Conservation (phyloP, 37 sponge, comb jelly and placozoan genomes). For the Axinella damicornis region DNA sequence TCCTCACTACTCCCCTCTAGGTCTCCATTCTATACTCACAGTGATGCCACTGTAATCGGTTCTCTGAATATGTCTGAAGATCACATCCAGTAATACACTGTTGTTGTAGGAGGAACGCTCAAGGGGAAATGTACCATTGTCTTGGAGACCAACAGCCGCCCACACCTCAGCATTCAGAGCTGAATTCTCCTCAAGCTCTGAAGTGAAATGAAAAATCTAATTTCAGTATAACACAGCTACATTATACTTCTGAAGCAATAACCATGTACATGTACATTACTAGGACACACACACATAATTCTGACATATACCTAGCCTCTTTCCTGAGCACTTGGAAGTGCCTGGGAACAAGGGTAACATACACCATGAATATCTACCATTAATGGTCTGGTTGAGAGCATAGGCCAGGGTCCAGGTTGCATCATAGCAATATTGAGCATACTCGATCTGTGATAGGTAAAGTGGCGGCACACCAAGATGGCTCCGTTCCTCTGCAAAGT, state of each 20-base stretch:
- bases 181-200: slow-evolving; percentile 10
- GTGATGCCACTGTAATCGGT: slow-evolving; percentile 18
- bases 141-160: not conserved
- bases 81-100: not conserved
- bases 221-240: too few species aligned
- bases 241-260: too few species aligned
- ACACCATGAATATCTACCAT: slow-evolving; percentile 12
- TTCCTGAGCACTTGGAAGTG: too few species aligned
- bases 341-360: too few species aligned
- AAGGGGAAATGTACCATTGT: not conserved
- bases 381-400: slow-evolving; percentile 48
- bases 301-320: not conserved
- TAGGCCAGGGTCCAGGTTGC: slow-evolving; percentile 60
- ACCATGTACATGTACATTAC: too few species aligned
- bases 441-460: slow-evolving; percentile 1
- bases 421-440: slow-evolving; percentile 63
- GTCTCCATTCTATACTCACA: too few species aligned
- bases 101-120: slow-evolving; percentile 26
- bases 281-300: too few species aligned
- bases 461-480: slow-evolving; percentile 6
- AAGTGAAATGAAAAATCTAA: too few species aligned
- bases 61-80: slow-evolving; percentile 4
- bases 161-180: not conserved
- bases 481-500: not conserved
- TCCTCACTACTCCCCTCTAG: too few species aligned